Base-by-base conservation (phyloP, 2,797 vertebrate species). In the Hylomyscus alleni region DNA sequence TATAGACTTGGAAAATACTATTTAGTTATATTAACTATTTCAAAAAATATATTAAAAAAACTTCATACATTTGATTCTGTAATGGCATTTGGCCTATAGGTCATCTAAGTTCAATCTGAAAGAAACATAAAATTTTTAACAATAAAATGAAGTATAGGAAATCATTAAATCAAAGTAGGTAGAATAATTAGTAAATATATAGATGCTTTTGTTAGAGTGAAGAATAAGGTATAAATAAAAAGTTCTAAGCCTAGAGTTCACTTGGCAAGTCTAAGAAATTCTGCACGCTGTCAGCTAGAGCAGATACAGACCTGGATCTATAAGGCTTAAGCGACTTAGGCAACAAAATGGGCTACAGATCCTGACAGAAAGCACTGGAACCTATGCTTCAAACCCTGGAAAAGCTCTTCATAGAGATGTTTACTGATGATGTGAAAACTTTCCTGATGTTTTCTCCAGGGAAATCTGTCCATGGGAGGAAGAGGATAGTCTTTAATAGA, bases 61-160 rank as follows among this genome's bases (percentile, higher is more conserved):
- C 54, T n/a, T 93, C 58, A 93, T n/a, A 73, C 62, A 78, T 92
- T 67, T 86, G 29, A 86, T 85, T 78, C 7, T 77, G 89, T 37
- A 7, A 34, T 78, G 34, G 6, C 47, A 65, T 77, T 95, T 83
- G 13, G 62, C 88, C 54, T 73, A 1, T 67, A 6, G 50, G 69
- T 81, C 29, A 17, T 82, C 12, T 75, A 47, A 58, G 7, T 37
- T 7, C 20, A 54, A 83, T 50, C 10, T 4, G 31, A 95, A 50
- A 88, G 3, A 92, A 4, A 88, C 24, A 65, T 62, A 6, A 72
- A 34, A 52, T 76, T 58, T 90, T 95, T 26, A 90, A 67, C 2
- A 54, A 34, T 34, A 12, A 56, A 78, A 34, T 40, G 54, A 56
- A 86, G 78, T 67, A 22, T 50, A 83, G 50, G 65, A 26, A 80